phyloP scores from a whole-genome alignment of 2,113 vertebrate genomes.

The Acanthisitta chloris region DNA sequence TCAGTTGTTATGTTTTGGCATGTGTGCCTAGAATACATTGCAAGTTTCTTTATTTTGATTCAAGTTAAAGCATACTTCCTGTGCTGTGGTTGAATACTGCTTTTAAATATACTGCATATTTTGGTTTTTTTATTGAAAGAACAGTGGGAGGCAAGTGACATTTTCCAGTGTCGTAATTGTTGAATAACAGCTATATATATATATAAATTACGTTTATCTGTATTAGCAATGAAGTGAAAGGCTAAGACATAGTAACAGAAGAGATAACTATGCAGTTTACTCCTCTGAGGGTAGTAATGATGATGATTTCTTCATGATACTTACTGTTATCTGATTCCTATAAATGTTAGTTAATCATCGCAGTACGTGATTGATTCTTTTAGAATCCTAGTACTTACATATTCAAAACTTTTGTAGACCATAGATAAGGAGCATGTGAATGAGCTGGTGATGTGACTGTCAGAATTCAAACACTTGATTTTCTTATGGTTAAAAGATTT shows the following conservation, averaged over 20 bases:
- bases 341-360: not conserved
- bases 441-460: not conserved
- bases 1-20: not conserved
- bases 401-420: not conserved
- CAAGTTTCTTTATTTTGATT: not conserved
- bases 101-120: not conserved
- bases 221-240: not conserved
- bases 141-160: not conserved
- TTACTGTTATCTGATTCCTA: not conserved
- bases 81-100: not conserved
- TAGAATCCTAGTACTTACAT: not conserved
- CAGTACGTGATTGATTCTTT: not conserved
- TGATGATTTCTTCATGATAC: not conserved
- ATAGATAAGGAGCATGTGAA: not conserved
- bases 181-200: not conserved
- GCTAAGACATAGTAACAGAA: not conserved
- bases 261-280: not conserved
- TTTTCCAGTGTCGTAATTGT: not conserved
- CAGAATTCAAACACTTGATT: not conserved
- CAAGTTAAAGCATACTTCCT: not conserved
- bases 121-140: not conserved
- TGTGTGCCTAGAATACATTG: not conserved
- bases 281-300: not conserved
- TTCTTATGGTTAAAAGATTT: not conserved
- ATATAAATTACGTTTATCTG: not conserved